Percentiles rank a stretch among this genome's conserved stretches.
These are phyloP conservation scores for Drepana arcuata DNA, from an alignment of 1,140 invertebrate genomes.

Conservation along the genomic window DNA sequence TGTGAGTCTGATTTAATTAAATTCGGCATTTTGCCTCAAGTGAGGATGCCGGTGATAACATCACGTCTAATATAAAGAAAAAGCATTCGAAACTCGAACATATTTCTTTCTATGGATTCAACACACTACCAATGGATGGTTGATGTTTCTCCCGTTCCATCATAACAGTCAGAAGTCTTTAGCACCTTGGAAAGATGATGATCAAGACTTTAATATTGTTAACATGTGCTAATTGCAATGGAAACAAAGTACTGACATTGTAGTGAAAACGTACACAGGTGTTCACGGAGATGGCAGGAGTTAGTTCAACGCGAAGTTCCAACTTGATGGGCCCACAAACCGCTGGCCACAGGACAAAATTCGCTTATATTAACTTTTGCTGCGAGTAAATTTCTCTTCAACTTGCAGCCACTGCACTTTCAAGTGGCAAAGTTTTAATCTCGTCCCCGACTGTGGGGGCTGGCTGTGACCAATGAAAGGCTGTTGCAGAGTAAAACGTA, in stretches of 20 bases:
- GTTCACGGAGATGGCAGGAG: slow-evolving; percentile 19
- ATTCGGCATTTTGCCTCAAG: slow-evolving; percentile 35
- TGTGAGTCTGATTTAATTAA: slow-evolving; percentile 48
- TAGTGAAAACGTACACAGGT: slow-evolving; percentile 29
- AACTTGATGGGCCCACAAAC: slow-evolving; percentile 39
- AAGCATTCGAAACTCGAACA: no score
- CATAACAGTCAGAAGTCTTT: no score
- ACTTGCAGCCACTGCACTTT: slow-evolving; percentile 49
- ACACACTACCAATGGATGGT: no score
- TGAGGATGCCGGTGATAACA: no score
- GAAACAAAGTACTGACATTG: slow-evolving; percentile 8
- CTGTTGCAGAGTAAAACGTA: no score
- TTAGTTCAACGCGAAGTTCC: slow-evolving; percentile 31
- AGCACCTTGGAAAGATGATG: no score
- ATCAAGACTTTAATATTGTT: no score
- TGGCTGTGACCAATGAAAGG: no score
- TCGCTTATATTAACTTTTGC: slow-evolving; percentile 64
- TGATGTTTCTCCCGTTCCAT: no score
- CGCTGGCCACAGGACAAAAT: slow-evolving; percentile 51
- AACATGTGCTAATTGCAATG: slow-evolving; percentile 13
- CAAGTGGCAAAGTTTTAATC: slow-evolving; percentile 62
- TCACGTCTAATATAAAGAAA: no score
- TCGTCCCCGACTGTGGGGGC: slow-evolving; percentile 20
- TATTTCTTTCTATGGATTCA: no score
- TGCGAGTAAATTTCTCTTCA: slow-evolving; percentile 51